Evolutionary conservation across 2,797 vertebrate species (phyloP), one percentile per base, ranked within the genome.

Genomic region (Pterois miles): DNA sequence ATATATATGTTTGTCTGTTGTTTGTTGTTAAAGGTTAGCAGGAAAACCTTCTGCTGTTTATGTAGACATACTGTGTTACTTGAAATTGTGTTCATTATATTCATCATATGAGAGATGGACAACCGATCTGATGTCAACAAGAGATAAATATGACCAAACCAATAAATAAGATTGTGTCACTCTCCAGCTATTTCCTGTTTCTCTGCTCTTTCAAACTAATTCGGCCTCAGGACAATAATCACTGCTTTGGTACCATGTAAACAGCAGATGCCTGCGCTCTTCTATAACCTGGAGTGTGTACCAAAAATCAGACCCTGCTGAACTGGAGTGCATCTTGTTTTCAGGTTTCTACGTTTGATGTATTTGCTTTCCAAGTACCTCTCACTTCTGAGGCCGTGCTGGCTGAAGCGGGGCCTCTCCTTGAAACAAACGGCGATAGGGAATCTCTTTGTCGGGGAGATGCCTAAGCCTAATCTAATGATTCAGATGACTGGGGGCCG

Each of bases 391-490:
- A 84, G 81, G 85, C 82, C 72, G 50, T 46, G 71, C 64, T 68
- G 71, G 84, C 83, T 86, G 83, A 80, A 87, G 71, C 75, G 6
- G 54, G 74, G 78, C 67, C 88, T 85, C 88, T 90, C 77, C 87
- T 86, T 68, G 87, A 93, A 90, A 93, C 91, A 93, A 93, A 90
- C 74, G 78, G 70, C 69, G 76, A 90, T 87, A 33, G 89, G 82
- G 84, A 86, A 81, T 87, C 83, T 89, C 88, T 91, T 93, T 93
- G 89, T 92, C 74, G 68, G 80, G 89, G 84, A 86, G 54, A 68
- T 78, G 83, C 81, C 86, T 91, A 90, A 91, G 84, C 88, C 90
- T 92, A 90, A 92, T 93, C 93, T 93, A 91, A 92, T 93, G 92
- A 91, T 87, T 88, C 90, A 91, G 89, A 91, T 88, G 92, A 92